Evolutionary conservation across 2,797 vertebrate genomes (phyloP).

Genomic region (Acipenser oxyrinchus): DNA sequence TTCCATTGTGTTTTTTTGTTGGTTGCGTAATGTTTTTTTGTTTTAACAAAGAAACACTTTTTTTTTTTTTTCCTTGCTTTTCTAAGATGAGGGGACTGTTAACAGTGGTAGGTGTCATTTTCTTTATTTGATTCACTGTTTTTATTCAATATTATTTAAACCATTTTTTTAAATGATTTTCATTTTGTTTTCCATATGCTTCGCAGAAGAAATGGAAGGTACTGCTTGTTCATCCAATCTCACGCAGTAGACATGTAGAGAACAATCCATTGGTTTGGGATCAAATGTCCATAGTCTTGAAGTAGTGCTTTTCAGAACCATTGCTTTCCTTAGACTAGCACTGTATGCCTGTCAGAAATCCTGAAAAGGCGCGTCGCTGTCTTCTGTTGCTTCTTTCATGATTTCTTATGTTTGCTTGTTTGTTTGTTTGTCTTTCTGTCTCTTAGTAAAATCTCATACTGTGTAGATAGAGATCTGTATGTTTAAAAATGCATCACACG

Average conservation of each 20-base stretch:
- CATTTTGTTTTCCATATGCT: constrained; percentile 57
- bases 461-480: too few relatives aligned
- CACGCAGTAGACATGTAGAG: constrained; percentile 14
- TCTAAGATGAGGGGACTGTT: constrained; percentile 85
- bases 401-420: constrained; percentile 21
- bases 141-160: too few relatives aligned
- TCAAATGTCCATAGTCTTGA: constrained; percentile 14
- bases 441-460: too few relatives aligned
- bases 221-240: constrained; percentile 39
- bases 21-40: constrained; percentile 28
- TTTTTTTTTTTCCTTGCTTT: constrained; percentile 60
- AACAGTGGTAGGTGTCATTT: constrained; percentile 82
- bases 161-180: too few relatives aligned
- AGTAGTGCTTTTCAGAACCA: constrained; percentile 28
- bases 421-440: constrained; percentile 9
- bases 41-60: constrained; percentile 18
- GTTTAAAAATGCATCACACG: too few relatives aligned
- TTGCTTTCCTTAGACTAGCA: constrained; percentile 14
- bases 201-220: constrained; percentile 84
- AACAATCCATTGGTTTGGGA: constrained; percentile 21
- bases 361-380: constrained; percentile 13
- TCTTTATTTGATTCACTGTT: constrained; percentile 47
- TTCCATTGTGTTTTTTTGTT: background rate
- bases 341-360: constrained; percentile 18
- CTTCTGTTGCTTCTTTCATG: background rate